Percentiles rank a stretch among this genome's conserved stretches.
phyloP scores from a whole-genome alignment of 2,797 vertebrate genomes.

The Uromys caudimaculatus region DNA sequence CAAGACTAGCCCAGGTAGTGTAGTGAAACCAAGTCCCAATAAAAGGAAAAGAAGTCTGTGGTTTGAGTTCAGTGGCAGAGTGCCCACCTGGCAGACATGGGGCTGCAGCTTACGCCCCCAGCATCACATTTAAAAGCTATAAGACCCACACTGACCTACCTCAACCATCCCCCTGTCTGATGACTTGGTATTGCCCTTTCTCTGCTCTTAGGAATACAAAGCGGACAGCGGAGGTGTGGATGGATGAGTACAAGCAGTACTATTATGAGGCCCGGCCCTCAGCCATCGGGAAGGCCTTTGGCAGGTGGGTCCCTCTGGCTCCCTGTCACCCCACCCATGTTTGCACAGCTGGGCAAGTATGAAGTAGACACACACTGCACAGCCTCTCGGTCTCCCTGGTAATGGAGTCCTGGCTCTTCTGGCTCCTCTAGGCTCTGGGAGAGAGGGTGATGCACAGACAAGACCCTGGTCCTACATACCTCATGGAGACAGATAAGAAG shows the following conservation, averaged over 20 bases:
- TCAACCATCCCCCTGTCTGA: not conserved
- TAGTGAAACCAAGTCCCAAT: not conserved
- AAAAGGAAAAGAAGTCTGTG: not conserved
- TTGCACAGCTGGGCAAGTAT: not conserved
- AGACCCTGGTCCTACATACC: not conserved
- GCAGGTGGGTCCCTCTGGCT: slow-evolving; percentile 90
- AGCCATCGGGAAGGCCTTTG: slow-evolving; percentile 95
- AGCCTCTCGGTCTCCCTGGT: not conserved
- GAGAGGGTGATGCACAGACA: accelerated
- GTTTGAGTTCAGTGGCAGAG: not conserved
- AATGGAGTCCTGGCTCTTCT: not conserved
- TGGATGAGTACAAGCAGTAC: slow-evolving; percentile 99
- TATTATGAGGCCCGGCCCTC: slow-evolving; percentile 98
- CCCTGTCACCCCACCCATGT: too few relatives aligned
- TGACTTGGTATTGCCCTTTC: not conserved
- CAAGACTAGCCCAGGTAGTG: not conserved
- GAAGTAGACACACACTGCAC: not conserved
- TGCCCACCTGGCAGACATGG: not conserved
- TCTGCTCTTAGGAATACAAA: slow-evolving; percentile 93
- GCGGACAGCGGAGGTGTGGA: slow-evolving; percentile 98
- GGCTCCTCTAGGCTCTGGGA: not conserved
- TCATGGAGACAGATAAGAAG: accelerated
- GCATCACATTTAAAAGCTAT: not conserved
- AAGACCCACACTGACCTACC: not conserved
- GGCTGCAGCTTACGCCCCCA: not conserved